Evolutionary conservation across 2,797 vertebrate species (phyloP).

Genomic region (Chaunax sp.): DNA sequence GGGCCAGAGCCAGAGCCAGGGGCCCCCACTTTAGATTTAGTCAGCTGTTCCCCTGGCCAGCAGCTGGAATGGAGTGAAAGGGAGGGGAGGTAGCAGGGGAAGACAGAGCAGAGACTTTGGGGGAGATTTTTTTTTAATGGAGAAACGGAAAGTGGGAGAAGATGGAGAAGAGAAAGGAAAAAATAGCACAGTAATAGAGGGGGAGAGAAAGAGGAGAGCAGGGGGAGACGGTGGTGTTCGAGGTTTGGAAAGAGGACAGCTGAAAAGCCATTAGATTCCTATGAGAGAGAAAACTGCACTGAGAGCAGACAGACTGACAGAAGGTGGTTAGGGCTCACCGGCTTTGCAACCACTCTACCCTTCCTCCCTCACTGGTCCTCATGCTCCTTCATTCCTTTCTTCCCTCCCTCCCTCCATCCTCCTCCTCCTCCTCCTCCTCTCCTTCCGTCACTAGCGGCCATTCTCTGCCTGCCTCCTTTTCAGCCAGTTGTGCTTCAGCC

Average conservation of each 20-base stretch:
- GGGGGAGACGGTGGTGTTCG: slow-evolving; percentile 46
- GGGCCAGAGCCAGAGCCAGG: slow-evolving; percentile 68
- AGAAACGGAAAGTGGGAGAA: slow-evolving; percentile 61
- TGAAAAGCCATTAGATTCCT: slow-evolving; percentile 83
- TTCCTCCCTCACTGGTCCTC: slow-evolving; percentile 65
- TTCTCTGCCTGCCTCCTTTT: slow-evolving; percentile 63
- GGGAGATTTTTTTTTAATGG: slow-evolving; percentile 55
- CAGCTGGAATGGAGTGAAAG: slow-evolving; percentile 72
- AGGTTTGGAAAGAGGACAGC: slow-evolving; percentile 77
- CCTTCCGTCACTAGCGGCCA: slow-evolving; percentile 63
- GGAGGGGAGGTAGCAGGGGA: slow-evolving; percentile 52
- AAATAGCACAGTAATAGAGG: slow-evolving; percentile 36
- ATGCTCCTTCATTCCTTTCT: slow-evolving; percentile 45
- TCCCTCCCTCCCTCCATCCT: slow-evolving; percentile 38
- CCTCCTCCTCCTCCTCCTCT: slow-evolving; percentile 32
- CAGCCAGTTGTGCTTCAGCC: slow-evolving; percentile 70
- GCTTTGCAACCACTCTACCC: slow-evolving; percentile 71
- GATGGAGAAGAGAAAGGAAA: slow-evolving; percentile 50
- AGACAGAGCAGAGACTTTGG: slow-evolving; percentile 42
- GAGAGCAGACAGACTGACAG: slow-evolving; percentile 79
- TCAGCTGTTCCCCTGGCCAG: slow-evolving; percentile 83
- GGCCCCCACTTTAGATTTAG: slow-evolving; percentile 79
- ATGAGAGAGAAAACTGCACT: slow-evolving; percentile 74
- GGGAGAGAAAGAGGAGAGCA: slow-evolving; percentile 31
- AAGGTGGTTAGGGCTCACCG: slow-evolving; percentile 82